These are phyloP conservation scores for Pandemis corylana DNA, from an alignment of 2,888 invertebrate species.

Conservation along the genomic window DNA sequence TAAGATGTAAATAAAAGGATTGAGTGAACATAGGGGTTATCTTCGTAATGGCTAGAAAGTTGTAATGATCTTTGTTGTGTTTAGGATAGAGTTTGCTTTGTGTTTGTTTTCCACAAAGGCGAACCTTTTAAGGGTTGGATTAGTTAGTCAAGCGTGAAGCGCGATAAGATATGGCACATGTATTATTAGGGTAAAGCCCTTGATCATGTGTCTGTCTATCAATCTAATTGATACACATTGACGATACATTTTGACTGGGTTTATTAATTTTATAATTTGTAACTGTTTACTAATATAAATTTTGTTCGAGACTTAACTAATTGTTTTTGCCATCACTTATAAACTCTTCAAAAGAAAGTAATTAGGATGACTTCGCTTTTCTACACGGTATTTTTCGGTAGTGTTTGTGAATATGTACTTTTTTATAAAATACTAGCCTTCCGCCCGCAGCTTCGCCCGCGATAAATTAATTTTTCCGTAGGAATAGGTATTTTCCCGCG, in stretches of 20 bases:
- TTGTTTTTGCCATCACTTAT: too few species aligned
- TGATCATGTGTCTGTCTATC: not conserved
- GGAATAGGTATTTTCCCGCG: too few species aligned
- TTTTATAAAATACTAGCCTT: too few species aligned
- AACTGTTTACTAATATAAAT: not conserved
- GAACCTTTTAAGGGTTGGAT: not conserved
- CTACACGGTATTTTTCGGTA: too few species aligned
- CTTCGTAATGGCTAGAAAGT: not conserved
- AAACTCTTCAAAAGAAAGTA: too few species aligned
- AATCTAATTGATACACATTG: too few species aligned
- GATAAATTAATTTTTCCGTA: too few species aligned
- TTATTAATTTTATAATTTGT: not conserved
- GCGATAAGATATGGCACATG: not conserved
- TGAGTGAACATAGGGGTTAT: not conserved
- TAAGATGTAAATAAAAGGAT: not conserved
- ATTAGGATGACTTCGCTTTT: too few species aligned
- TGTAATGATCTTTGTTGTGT: not conserved
- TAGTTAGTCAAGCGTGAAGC: conserved; percentile 5
- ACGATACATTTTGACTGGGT: not conserved
- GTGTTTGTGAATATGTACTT: too few species aligned
- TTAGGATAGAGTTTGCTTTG: not conserved
- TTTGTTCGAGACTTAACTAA: too few species aligned
- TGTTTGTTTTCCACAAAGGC: not conserved
- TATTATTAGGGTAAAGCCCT: not conserved
- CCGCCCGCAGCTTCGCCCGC: too few species aligned